These are phyloP conservation scores for Scalopus aquaticus DNA, from an alignment of 2,113 vertebrate genomes.

Conservation along the genomic window DNA sequence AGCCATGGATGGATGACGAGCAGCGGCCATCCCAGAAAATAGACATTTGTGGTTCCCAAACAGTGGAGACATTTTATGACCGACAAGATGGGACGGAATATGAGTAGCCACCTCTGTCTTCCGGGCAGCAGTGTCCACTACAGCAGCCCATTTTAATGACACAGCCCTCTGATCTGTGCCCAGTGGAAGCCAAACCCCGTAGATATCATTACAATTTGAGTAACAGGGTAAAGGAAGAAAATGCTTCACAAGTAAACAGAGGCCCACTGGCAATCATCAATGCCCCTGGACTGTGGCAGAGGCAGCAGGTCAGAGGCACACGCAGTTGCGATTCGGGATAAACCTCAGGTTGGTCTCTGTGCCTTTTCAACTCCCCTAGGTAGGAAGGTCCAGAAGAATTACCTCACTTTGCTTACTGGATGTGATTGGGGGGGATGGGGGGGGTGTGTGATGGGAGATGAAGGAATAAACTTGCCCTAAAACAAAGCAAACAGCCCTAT, in stretches of 20 bases:
- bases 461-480: background rate
- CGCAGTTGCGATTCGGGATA: background rate
- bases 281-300: background rate
- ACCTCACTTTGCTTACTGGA: background rate
- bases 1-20: background rate
- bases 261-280: background rate
- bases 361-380: background rate
- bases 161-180: accelerated
- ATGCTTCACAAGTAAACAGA: background rate
- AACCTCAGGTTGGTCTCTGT: background rate
- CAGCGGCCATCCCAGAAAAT: background rate
- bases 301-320: background rate
- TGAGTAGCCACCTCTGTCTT: background rate
- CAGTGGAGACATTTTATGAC: background rate
- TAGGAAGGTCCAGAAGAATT: background rate
- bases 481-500: background rate
- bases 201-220: background rate
- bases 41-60: background rate
- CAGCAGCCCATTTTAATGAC: background rate
- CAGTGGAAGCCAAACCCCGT: background rate
- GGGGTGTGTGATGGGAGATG: background rate
- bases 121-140: background rate
- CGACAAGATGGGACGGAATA: background rate
- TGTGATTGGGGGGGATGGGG: background rate
- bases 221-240: background rate